Conservation (phyloP, 2,888 invertebrate species). For the Lithosia quadra region DNA sequence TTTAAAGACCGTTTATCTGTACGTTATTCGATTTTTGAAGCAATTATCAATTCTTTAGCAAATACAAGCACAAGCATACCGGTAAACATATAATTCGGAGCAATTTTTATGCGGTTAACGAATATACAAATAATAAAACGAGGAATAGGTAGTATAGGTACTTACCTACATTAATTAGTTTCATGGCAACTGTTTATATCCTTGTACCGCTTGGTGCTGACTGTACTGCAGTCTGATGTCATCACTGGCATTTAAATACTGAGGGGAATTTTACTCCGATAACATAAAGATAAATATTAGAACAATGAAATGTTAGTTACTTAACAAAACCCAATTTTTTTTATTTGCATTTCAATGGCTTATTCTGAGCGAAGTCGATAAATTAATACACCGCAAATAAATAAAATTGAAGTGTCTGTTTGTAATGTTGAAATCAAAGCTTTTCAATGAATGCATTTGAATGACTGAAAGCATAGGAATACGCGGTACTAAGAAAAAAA, state of each 20-base stretch:
- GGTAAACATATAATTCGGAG: not conserved
- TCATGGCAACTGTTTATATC: not conserved
- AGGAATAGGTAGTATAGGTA: not conserved
- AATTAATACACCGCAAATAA: not conserved
- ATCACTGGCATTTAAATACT: not conserved
- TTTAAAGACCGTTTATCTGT: too few species aligned
- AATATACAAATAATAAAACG: not conserved
- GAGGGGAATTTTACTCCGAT: not conserved
- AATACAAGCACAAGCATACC: too few species aligned
- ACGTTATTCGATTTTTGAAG: not conserved
- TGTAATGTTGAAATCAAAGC: not conserved
- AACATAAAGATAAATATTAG: not conserved
- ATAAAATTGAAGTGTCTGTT: not conserved
- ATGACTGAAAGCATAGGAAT: not conserved
- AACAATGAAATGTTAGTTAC: not conserved
- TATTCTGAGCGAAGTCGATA: not conserved
- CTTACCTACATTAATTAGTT: slow-evolving; percentile 2
- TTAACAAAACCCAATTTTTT: not conserved
- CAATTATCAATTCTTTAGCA: not conserved
- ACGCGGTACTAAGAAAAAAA: not conserved
- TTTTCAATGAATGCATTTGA: not conserved
- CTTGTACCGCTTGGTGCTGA: not conserved
- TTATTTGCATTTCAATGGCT: not conserved
- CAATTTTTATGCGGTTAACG: not conserved
- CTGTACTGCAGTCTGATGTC: not conserved